Evolutionary conservation across 2,113 vertebrate species (phyloP), one percentile per base, ranked within the genome.

Genomic region (Hemichromis elongatus): DNA sequence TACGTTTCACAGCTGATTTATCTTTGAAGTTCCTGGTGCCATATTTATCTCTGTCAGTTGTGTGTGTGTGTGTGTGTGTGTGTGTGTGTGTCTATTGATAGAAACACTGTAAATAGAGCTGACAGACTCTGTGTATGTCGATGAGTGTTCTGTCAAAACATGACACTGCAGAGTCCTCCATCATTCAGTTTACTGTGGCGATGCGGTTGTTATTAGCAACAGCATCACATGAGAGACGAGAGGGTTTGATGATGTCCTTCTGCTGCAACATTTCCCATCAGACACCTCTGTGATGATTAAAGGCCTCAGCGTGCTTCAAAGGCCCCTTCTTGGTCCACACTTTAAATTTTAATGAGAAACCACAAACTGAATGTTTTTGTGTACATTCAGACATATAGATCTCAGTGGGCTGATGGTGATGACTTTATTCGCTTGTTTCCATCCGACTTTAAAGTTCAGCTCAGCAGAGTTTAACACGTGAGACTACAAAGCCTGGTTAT

Each of bases 51-150:
- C 3, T 16, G 40, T 73, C 14, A 26, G n/a, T 13, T 18, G 80
- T 73, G 50, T 70, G 54, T 47, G 79, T 54, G 80, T 68, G 50
- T 45, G 80, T 77, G n/a, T 77, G 47, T 70, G 45, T 68, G 47
- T 40, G 53, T 59, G 81, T 77, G 66, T 28, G 68, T 56, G 33
- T 75, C 53, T 88, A 81, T 88, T 83, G 66, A 73, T 88, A 86
- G 86, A 87, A 73, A 55, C 42, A 14, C 84, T 81, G 82, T 89
- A 83, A 87, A 88, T 85, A 89, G 83, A 75, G 68, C 68, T 50
- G 68, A 75, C 42, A 83, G 50, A 18, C 40, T 81, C 35, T 6
- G 21, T 73, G 79, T 47, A 61, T 45, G 70, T 53, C 0, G 26
- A 53, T 21, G 73, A 79, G 54, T 24, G 54, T 52, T 84, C 26